Evolutionary conservation across 2,113 vertebrate genomes (phyloP).

Genomic region (Circaetus gallicus): DNA sequence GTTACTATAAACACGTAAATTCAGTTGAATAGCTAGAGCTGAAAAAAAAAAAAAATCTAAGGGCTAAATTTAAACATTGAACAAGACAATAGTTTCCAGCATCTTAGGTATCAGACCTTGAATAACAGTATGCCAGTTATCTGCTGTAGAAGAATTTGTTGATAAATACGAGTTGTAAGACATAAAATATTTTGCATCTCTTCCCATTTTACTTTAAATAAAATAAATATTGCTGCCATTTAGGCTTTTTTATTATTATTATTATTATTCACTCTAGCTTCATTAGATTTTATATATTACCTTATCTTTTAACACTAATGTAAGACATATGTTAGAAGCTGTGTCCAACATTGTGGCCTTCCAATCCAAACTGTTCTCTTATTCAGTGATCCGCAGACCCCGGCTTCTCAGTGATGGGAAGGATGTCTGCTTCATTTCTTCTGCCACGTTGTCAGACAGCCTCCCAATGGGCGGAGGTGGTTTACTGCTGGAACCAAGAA

Average conservation of each 20-base stretch:
- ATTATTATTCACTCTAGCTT: not conserved
- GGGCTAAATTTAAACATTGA: not conserved
- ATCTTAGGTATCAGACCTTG: not conserved
- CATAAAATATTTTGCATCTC: not conserved
- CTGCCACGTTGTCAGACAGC: fast-evolving
- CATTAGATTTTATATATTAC: not conserved
- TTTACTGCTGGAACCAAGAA: not conserved
- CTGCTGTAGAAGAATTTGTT: not conserved
- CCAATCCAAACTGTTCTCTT: not conserved
- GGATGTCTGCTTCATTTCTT: not conserved
- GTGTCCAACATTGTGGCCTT: not conserved
- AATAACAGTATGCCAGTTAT: not conserved
- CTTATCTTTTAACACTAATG: not conserved
- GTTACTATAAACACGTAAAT: not conserved
- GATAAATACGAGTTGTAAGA: not conserved
- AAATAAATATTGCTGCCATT: not conserved
- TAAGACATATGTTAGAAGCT: not conserved
- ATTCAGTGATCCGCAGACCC: not conserved
- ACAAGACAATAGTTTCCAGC: not conserved
- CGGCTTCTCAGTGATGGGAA: fast-evolving
- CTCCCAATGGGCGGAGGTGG: not conserved
- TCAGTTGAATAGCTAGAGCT: not conserved
- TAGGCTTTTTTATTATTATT: not conserved
- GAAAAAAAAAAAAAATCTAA: not conserved
- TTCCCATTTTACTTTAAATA: not conserved